phyloP scores from a whole-genome alignment of 2,113 vertebrate genomes.

The Ranitomeya imitator region DNA sequence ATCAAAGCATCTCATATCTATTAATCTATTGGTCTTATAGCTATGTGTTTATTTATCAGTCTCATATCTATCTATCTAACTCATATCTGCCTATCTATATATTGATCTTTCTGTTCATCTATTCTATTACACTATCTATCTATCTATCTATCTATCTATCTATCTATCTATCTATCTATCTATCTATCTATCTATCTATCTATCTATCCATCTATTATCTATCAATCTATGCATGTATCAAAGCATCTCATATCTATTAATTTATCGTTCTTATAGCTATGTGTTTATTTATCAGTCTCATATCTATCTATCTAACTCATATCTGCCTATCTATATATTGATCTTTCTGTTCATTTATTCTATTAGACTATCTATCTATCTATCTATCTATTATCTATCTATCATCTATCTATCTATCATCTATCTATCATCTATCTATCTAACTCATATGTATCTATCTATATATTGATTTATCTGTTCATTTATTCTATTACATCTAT shows the following conservation, averaged over 20 bases:
- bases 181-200: not conserved
- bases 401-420: no score
- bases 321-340: no score
- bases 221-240: not conserved
- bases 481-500: not conserved
- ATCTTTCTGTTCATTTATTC: no score
- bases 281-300: not conserved
- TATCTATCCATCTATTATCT: not conserved
- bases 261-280: not conserved
- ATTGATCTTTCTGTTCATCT: no score
- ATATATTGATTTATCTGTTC: not conserved
- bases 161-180: not conserved
- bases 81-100: no score
- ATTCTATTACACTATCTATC: no score
- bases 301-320: not conserved
- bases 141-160: no score
- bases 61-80: not conserved
- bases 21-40: not conserved
- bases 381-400: no score
- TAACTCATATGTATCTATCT: no score
- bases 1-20: not conserved
- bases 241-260: not conserved
- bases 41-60: not conserved
- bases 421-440: no score
- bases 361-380: no score